Conservation (phyloP, 2,113 vertebrate species). For the Sorex araneus region DNA sequence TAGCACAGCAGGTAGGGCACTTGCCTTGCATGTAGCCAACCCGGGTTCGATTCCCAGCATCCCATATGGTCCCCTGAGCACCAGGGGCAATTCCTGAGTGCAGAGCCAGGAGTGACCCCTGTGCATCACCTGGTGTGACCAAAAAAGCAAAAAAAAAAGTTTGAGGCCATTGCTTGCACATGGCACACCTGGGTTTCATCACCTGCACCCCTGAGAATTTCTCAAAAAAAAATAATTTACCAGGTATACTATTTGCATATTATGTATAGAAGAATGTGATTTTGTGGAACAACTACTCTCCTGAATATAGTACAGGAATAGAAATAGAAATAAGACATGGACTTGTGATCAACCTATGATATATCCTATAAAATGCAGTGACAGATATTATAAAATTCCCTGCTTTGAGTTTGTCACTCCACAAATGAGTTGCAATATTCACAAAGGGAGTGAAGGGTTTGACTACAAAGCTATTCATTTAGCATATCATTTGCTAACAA, state of each 20-base stretch:
- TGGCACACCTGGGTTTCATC: no score
- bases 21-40: no score
- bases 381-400: neutral
- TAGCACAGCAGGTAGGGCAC: no score
- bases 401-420: neutral
- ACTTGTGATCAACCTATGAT: neutral
- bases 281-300: neutral
- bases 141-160: no score
- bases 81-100: no score
- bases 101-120: no score
- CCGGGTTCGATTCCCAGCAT: no score
- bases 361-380: neutral
- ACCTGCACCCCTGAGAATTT: no score
- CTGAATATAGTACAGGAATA: neutral
- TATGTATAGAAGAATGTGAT: neutral
- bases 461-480: neutral
- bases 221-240: neutral
- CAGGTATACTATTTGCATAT: neutral
- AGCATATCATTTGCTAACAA: neutral
- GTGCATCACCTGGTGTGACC: no score
- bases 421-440: neutral
- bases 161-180: no score
- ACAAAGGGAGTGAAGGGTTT: neutral
- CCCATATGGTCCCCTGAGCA: no score
- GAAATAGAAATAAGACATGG: neutral